These are phyloP conservation scores for Sebastes aleutianus DNA, from an alignment of 2,797 vertebrate species.

Conservation along the genomic window DNA sequence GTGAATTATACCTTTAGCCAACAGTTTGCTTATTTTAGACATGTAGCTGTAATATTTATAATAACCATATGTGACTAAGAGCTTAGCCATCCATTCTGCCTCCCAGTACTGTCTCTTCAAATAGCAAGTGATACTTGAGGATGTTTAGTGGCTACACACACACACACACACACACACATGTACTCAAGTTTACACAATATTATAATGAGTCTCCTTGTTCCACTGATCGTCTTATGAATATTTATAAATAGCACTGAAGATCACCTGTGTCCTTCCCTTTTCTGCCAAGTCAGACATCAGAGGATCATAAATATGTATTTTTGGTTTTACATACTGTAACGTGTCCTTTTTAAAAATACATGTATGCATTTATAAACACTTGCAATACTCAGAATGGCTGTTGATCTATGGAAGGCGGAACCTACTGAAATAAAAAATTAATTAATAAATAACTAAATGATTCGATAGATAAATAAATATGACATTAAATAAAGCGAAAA, in stretches of 20 bases:
- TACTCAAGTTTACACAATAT: conserved; percentile 14
- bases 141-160: background rate
- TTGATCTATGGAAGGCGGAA: background rate
- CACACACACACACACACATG: background rate
- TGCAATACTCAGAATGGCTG: background rate
- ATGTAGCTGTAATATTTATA: background rate
- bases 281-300: conserved; percentile 14
- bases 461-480: too few species aligned
- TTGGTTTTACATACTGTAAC: background rate
- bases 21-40: background rate
- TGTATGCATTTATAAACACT: background rate
- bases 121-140: background rate
- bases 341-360: background rate
- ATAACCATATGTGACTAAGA: background rate
- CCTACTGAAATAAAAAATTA: too few species aligned
- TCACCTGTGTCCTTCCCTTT: background rate
- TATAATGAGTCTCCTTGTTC: conserved; percentile 16
- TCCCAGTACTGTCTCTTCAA: background rate
- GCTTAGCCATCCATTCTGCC: background rate
- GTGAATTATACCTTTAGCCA: background rate
- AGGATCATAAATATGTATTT: conserved; percentile 8
- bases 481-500: too few species aligned
- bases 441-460: too few species aligned
- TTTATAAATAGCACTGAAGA: background rate
- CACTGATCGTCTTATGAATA: background rate